Conservation (phyloP, 2,113 vertebrate genomes). For the Trochalopteron elliotii region DNA sequence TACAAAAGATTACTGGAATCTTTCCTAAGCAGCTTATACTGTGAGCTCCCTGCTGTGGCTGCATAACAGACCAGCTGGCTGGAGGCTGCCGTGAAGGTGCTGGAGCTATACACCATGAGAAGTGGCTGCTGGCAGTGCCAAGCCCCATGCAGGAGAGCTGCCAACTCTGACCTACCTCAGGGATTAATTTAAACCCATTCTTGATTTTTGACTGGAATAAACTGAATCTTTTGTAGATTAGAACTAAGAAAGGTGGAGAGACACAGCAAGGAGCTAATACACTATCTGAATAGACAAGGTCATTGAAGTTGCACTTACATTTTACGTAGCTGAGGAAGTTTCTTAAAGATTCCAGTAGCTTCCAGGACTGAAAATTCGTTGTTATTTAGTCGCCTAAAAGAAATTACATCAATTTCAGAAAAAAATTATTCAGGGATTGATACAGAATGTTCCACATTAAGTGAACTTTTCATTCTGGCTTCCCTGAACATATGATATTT, state of each 20-base stretch:
- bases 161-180: neutral
- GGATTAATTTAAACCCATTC: neutral
- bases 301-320: conserved; percentile 83
- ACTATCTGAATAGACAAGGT: neutral
- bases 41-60: conserved; percentile 29
- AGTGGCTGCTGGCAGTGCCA: neutral
- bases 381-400: conserved; percentile 91
- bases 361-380: conserved; percentile 97
- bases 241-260: conserved; percentile 3
- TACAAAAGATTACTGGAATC: conserved; percentile 34
- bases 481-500: neutral
- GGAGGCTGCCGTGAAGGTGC: neutral
- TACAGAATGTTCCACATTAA: neutral
- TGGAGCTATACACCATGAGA: neutral
- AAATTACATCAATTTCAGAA: conserved; percentile 10
- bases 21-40: conserved; percentile 7
- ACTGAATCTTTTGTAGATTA: neutral
- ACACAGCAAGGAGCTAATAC: neutral
- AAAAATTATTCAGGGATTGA: neutral
- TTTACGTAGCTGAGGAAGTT: conserved; percentile 94
- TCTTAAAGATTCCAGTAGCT: conserved; percentile 97
- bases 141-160: neutral
- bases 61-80: conserved; percentile 42
- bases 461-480: neutral
- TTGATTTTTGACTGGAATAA: neutral